Evolutionary conservation across 1,140 invertebrate species (phyloP).

Genomic region (Telenomus remus): DNA sequence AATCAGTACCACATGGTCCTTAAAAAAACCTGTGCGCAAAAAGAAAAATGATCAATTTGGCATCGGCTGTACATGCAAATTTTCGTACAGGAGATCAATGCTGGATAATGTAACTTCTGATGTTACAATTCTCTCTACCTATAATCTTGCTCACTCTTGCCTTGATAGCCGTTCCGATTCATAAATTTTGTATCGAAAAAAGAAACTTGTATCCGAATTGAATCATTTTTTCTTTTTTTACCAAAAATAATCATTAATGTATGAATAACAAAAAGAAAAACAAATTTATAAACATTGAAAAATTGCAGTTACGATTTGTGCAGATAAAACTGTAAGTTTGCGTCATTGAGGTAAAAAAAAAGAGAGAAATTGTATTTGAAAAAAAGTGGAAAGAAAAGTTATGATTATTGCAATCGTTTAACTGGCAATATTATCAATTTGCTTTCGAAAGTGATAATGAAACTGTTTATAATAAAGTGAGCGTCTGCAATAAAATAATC

Average conservation of each 20-base stretch:
- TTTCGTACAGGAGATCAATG: conserved; percentile 72
- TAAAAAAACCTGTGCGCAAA: not conserved
- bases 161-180: not conserved
- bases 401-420: too few relatives aligned
- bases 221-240: not conserved
- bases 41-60: conserved; percentile 63
- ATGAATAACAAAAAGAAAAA: conserved; percentile 24
- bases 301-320: too few relatives aligned
- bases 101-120: conserved; percentile 58
- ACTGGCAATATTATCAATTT: too few relatives aligned
- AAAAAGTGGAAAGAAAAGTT: too few relatives aligned
- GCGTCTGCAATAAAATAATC: too few relatives aligned
- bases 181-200: not conserved
- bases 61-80: conserved; percentile 70
- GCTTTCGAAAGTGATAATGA: too few relatives aligned
- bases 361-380: too few relatives aligned
- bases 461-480: too few relatives aligned
- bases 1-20: conserved; percentile 8
- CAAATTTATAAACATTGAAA: conserved; percentile 5
- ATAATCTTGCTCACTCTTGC: conserved; percentile 23
- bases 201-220: not conserved
- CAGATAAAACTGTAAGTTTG: too few relatives aligned
- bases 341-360: too few relatives aligned
- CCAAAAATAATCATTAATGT: not conserved
- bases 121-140: not conserved